These are phyloP conservation scores for Tetanocera ferruginea DNA, from an alignment of 2,888 invertebrate species.

Conservation along the genomic window DNA sequence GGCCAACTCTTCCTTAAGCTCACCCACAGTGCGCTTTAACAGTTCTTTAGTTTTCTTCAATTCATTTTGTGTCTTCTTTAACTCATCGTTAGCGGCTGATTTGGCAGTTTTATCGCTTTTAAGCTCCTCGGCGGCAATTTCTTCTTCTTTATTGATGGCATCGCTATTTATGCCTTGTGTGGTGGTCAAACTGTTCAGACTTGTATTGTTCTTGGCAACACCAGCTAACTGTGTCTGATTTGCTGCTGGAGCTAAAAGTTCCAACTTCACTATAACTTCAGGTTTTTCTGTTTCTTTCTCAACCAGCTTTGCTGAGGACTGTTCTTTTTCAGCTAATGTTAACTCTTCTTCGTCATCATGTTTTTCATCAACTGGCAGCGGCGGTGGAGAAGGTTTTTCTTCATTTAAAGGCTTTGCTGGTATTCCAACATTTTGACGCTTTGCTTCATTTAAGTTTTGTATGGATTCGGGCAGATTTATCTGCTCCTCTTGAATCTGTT, in stretches of 20 bases:
- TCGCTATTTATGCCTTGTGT: conserved; percentile 65
- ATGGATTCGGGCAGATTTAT: conserved; percentile 30
- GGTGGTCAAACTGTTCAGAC: not conserved
- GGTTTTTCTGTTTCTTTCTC: conserved; percentile 19
- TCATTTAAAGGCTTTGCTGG: not conserved
- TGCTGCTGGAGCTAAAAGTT: not conserved
- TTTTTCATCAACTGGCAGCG: conserved; percentile 60
- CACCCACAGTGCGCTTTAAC: conserved; percentile 66
- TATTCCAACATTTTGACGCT: conserved; percentile 20
- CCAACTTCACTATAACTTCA: not conserved
- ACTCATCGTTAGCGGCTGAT: conserved; percentile 58
- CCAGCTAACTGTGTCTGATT: not conserved
- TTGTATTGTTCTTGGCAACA: not conserved
- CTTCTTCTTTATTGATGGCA: conserved; percentile 71
- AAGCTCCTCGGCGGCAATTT: conserved; percentile 64
- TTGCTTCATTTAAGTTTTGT: conserved; percentile 32
- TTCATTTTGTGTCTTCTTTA: conserved; percentile 63
- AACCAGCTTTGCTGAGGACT: conserved; percentile 6
- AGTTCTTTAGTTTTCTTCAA: conserved; percentile 63
- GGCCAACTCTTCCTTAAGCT: conserved; percentile 70
- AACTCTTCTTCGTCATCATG: conserved; percentile 21
- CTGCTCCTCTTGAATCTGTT: not conserved
- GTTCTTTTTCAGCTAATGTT: not conserved
- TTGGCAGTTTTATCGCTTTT: conserved; percentile 50
- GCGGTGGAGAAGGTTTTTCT: conserved; percentile 50